phyloP scores from a whole-genome alignment of 2,797 vertebrate species.

The Phataginus tricuspis region DNA sequence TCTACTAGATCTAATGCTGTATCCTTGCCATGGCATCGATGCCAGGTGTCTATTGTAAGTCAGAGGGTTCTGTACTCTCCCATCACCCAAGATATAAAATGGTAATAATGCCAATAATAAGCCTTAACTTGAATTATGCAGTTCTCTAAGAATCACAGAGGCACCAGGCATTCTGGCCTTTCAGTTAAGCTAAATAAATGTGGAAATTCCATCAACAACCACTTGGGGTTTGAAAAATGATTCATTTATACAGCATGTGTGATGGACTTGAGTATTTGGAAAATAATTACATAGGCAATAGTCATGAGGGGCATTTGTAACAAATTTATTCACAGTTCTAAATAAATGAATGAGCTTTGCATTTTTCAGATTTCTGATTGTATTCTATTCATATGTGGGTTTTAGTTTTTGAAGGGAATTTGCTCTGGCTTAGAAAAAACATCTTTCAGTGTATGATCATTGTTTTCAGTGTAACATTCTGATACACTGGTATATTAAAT shows the following conservation, averaged over 20 bases:
- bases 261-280: slow-evolving; percentile 44
- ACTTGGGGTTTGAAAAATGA: slow-evolving; percentile 61
- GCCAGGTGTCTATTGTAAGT: neutral
- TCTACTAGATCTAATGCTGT: neutral
- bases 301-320: neutral
- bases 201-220: slow-evolving; percentile 65
- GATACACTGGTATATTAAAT: neutral
- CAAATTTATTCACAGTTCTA: neutral
- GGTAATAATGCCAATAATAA: neutral
- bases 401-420: slow-evolving; percentile 26
- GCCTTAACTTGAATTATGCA: slow-evolving; percentile 26
- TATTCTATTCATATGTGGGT: neutral
- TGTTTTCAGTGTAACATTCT: neutral
- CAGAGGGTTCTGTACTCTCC: neutral
- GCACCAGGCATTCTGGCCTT: slow-evolving; percentile 23
- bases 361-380: slow-evolving; percentile 43
- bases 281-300: slow-evolving; percentile 46
- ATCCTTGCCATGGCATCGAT: neutral
- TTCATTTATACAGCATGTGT: slow-evolving; percentile 42
- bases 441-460: neutral
- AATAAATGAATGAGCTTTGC: neutral
- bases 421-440: slow-evolving; percentile 23
- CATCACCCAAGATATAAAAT: neutral
- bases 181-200: slow-evolving; percentile 57
- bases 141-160: slow-evolving; percentile 13